phyloP scores from a whole-genome alignment of 1,140 invertebrate species.

The Leptinotarsa lineolata region DNA sequence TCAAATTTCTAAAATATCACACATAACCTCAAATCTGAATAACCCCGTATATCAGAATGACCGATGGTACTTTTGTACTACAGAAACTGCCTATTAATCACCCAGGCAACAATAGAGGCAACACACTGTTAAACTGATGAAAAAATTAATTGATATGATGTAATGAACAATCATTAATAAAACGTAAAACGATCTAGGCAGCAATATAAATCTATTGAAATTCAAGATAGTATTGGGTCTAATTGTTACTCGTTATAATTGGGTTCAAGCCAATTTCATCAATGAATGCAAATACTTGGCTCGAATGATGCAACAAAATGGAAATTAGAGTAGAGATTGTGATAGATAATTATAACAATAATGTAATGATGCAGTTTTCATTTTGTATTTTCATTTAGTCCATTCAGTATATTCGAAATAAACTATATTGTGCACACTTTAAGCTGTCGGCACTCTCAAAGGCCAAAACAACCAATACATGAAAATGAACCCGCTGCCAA shows the following conservation, averaged over 20 bases:
- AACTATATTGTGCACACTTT: too few relatives aligned
- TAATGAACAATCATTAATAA: background rate
- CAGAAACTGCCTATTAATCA: background rate
- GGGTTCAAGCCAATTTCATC: background rate
- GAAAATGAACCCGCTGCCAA: too few relatives aligned
- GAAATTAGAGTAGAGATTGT: too few relatives aligned
- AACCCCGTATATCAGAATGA: background rate
- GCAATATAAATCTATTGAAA: background rate
- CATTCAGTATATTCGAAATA: too few relatives aligned
- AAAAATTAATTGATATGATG: constrained; percentile 6
- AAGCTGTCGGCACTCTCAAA: too few relatives aligned
- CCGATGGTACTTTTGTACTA: background rate
- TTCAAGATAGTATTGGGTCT: background rate
- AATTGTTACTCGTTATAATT: background rate
- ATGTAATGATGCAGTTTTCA: too few relatives aligned
- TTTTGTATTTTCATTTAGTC: too few relatives aligned
- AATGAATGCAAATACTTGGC: background rate
- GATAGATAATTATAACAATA: too few relatives aligned
- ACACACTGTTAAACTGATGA: constrained; percentile 3
- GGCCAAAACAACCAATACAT: too few relatives aligned
- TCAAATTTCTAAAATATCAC: too few relatives aligned
- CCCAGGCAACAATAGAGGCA: constrained; percentile 3
- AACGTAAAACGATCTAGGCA: background rate
- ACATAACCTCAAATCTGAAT: too few relatives aligned
- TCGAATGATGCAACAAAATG: too few relatives aligned